Evolutionary conservation across 2,888 invertebrate species (phyloP), one percentile per base, ranked within the genome.

Genomic region (Poecilobothrus nobilitatus): DNA sequence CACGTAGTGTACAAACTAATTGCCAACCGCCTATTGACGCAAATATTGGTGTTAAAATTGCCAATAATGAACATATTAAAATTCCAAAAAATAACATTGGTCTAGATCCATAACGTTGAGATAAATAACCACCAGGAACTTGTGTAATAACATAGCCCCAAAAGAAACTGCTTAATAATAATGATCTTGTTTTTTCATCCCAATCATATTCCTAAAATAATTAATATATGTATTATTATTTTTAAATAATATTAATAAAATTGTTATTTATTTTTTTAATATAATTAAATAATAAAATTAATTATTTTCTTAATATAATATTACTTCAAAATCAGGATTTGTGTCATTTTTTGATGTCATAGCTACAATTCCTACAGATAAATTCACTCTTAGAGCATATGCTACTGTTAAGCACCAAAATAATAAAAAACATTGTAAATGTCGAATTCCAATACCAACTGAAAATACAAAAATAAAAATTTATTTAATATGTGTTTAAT

Each of bases 321-420:
- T 75, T 79, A 86, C 86, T 71, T 81, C 76, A 72, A 84, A 84
- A 72, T 83, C 79, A 0, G 83, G 82, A 76, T 84, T 83, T 5
- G 80, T 82, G 3, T 82, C 78, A n/a, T 80, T 78, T 0, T 78
- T 75, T 73, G 88, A 86, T 0, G 88, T 88, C 90, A 91, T 91
- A 18, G 90, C 90, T 2, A 91, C 87, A 68, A 91, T 85, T 0
- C 89, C 90, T 18, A 91, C 89, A 0, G 89, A 90, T 74, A 91
- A 84, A 75, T 88, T 88, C 65, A 90, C 87, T 21, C 91, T 83
- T 72, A 89, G 84, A 0, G 86, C 85, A 74, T 88, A 89, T 41
- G 88, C 86, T 9, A 88, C 84, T 0, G 86, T 81, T 76, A 88
- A 82, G 0, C 87, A 86, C 12, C 86, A 74, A 74, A 89, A 88